These are phyloP conservation scores for Paradisaea rubra DNA, from an alignment of 2,113 vertebrate species.

Conservation along the genomic window DNA sequence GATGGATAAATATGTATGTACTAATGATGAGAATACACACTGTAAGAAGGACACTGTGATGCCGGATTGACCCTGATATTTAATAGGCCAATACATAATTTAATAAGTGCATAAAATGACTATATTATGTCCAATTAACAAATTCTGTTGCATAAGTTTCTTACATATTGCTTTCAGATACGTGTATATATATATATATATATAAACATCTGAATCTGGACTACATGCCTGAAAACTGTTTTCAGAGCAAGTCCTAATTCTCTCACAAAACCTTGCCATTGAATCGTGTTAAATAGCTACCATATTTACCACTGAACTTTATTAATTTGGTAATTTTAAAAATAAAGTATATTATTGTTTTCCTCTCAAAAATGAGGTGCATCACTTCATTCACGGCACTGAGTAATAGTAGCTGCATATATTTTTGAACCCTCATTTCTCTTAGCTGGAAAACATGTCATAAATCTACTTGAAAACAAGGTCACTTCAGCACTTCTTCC, in stretches of 20 bases:
- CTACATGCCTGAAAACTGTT: background rate
- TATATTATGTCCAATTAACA: background rate
- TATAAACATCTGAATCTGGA: background rate
- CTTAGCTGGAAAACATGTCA: background rate
- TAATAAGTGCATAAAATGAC: background rate
- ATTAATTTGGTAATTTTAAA: accelerated
- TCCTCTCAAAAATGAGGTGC: background rate
- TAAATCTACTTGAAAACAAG: background rate
- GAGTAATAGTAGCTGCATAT: background rate
- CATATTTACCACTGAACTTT: background rate
- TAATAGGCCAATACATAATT: background rate
- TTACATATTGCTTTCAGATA: background rate
- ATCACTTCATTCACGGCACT: background rate
- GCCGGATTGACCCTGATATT: background rate
- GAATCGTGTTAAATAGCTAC: background rate
- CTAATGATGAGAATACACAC: background rate
- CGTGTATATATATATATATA: background rate
- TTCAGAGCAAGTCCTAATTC: background rate
- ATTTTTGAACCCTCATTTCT: background rate
- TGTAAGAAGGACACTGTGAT: background rate
- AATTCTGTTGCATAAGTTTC: background rate
- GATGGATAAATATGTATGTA: background rate
- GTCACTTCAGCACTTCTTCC: background rate
- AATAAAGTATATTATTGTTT: background rate
- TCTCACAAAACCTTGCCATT: background rate